phyloP scores from a whole-genome alignment of 2,797 vertebrate genomes.

The Schizopygopsis malacanthus region DNA sequence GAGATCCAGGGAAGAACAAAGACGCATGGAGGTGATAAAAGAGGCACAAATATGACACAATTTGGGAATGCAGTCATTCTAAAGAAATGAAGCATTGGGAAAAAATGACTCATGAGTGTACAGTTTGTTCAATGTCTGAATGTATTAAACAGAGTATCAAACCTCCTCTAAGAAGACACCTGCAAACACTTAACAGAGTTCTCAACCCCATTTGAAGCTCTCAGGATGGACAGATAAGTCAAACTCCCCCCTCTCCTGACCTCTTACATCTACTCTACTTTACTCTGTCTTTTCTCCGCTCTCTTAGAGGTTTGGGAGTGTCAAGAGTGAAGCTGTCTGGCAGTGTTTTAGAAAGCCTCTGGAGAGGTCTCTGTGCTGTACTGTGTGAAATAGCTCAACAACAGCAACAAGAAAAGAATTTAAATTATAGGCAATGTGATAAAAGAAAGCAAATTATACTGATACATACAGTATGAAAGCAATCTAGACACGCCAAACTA shows the following conservation, averaged over 20 bases:
- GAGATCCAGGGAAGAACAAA: slow-evolving; percentile 29
- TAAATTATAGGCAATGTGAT: slow-evolving; percentile 43
- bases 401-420: slow-evolving; percentile 14
- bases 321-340: slow-evolving; percentile 52
- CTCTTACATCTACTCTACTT: slow-evolving; percentile 40
- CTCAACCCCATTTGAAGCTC: slow-evolving; percentile 56
- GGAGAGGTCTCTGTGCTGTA: slow-evolving; percentile 49
- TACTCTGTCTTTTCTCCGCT: slow-evolving; percentile 31
- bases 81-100: slow-evolving; percentile 36
- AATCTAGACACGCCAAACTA: slow-evolving; percentile 49
- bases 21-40: slow-evolving; percentile 21
- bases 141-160: slow-evolving; percentile 27
- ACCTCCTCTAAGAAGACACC: slow-evolving; percentile 62
- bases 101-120: slow-evolving; percentile 48
- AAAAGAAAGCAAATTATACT: slow-evolving; percentile 45
- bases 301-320: slow-evolving; percentile 39
- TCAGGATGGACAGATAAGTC: slow-evolving; percentile 61
- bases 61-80: slow-evolving; percentile 29
- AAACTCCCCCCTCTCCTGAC: slow-evolving; percentile 44
- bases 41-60: slow-evolving; percentile 42
- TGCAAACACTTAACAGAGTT: slow-evolving; percentile 66
- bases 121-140: slow-evolving; percentile 49
- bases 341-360: slow-evolving; percentile 35
- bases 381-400: slow-evolving; percentile 46
- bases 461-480: slow-evolving; percentile 48